Base-by-base conservation (phyloP, 2,888 invertebrate species). In the Acronicta alni region DNA sequence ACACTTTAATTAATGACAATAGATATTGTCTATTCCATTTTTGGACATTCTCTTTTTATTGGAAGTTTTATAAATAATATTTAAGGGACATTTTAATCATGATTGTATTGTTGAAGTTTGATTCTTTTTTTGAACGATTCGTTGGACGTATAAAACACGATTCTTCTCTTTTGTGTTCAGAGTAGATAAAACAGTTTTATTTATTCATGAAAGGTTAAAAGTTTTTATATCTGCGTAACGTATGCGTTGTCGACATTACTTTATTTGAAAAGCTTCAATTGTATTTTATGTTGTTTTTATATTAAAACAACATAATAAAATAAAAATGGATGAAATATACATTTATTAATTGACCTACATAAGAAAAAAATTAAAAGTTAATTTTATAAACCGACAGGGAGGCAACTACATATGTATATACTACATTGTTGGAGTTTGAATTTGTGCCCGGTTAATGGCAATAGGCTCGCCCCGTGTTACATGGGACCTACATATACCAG, bases 1-100 rank as follows among this genome's bases (percentile, higher is more conserved):
- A 63, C 52, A 23, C 46, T 71, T 75, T 64, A 55, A 75, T 78
- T 61, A 72, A 71, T 67, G 61, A 67, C 60, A 70, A 57, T 44
- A 58, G 56, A 41, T 71, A 67, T 67, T 60, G 67, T 58, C 64
- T 54, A 54, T 46, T 44, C 35, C 18, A 51, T 58, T 65, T 57
- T 60, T 47, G 30, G 37, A 42, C 15, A 56, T 54, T 54, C 60
- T 57, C 51, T 60, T 39, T 53, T 35, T 57, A 54, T 20, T 41
- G 23, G 30, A 35, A 65, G 56, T 51, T 35, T n/a, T 37, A 51
- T 56, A 54, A 70, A 62, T 59, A n/a, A 56, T 43, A 26, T 56
- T 49, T 62, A 14, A 30, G 47, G 42, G 30, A 51, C 48, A 32
- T 66, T 69, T 75, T 66, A 72, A 72, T 75, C 46, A 55, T 44